Evolutionary conservation across 1,140 invertebrate species (phyloP).

Genomic region (Magallana ariakensis): DNA sequence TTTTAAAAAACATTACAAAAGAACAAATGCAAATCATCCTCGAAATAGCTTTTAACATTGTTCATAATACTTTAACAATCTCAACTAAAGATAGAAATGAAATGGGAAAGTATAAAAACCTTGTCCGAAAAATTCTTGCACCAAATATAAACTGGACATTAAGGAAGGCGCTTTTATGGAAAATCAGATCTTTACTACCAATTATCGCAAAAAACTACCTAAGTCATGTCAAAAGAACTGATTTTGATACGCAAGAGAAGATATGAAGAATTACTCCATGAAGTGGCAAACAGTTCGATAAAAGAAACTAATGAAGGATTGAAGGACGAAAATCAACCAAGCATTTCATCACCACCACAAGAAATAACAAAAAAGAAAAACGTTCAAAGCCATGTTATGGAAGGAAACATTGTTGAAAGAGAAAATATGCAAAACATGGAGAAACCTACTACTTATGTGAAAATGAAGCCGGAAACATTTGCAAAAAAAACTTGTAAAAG

Average conservation of each 20-base stretch:
- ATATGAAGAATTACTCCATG: constrained; percentile 20
- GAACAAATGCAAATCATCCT: constrained; percentile 14
- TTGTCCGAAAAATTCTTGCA: neutral
- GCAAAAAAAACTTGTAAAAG: no score
- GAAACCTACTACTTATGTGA: neutral
- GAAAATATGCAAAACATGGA: neutral
- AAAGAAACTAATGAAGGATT: neutral
- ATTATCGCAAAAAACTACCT: neutral
- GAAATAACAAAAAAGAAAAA: neutral
- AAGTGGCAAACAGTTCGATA: neutral
- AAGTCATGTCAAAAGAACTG: neutral
- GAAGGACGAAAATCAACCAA: neutral
- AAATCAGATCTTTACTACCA: neutral
- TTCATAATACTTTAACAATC: neutral
- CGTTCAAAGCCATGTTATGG: neutral
- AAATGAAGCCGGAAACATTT: neutral
- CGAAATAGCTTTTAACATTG: neutral
- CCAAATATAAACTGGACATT: neutral
- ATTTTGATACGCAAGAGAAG: neutral
- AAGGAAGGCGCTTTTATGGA: neutral
- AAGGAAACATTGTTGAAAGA: neutral
- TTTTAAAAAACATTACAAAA: constrained; percentile 5
- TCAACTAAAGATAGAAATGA: neutral
- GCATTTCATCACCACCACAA: neutral
- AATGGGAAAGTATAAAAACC: neutral